Conservation (phyloP, 2,797 vertebrate genomes). For the Thamnophis elegans region DNA sequence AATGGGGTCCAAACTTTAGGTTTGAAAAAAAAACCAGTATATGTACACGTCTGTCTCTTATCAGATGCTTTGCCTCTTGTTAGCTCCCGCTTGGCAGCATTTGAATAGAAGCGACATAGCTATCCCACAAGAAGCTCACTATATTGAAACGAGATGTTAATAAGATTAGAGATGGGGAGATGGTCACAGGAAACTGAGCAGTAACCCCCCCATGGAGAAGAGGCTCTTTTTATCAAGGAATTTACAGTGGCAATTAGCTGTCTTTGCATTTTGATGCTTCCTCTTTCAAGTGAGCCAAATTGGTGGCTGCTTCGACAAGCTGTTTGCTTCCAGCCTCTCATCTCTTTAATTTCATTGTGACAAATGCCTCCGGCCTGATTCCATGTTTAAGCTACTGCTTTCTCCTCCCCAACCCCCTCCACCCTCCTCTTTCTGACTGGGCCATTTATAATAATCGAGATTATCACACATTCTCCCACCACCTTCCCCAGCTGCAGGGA, state of each 20-base stretch:
- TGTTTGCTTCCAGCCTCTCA: not conserved
- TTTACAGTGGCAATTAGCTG: not conserved
- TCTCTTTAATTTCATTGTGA: constrained; percentile 30
- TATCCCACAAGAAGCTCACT: not conserved
- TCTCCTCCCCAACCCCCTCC: not conserved
- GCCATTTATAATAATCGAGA: constrained; percentile 34
- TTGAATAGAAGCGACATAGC: not conserved
- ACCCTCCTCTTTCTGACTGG: not conserved
- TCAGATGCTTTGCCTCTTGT: not conserved
- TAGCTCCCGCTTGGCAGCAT: not conserved
- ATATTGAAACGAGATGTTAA: not conserved
- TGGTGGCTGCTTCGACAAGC: not conserved
- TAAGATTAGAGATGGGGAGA: not conserved
- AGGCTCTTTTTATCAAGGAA: not conserved
- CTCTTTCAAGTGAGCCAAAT: constrained; percentile 3
- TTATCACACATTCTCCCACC: not conserved
- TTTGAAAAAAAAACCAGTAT: not conserved
- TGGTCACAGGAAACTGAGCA: not conserved
- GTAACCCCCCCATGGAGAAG: not conserved
- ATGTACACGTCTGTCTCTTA: not conserved
- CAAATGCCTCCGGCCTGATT: constrained; percentile 14
- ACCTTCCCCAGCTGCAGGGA: not conserved
- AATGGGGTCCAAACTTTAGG: not conserved
- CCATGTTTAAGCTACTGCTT: constrained; percentile 15
- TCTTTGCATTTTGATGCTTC: not conserved